Percentiles rank a stretch among this genome's conserved stretches.
These are phyloP conservation scores for Menura novaehollandiae DNA, from an alignment of 2,113 vertebrate species.

Conservation along the genomic window DNA sequence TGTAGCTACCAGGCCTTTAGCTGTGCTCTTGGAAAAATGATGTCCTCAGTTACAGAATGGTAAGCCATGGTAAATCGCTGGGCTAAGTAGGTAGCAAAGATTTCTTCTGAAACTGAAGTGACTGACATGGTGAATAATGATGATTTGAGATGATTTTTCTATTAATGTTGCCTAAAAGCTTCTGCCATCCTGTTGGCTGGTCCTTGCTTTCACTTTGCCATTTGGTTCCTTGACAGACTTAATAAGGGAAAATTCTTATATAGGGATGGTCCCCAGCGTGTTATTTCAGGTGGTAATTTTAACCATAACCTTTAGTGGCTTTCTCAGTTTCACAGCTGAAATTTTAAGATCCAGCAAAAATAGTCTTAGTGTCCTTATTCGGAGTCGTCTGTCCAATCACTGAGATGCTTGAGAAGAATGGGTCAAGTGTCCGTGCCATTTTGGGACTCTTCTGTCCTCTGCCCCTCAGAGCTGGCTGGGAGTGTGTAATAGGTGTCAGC, in stretches of 20 bases:
- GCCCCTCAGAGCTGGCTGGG: neutral
- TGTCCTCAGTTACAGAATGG: neutral
- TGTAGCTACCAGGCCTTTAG: neutral
- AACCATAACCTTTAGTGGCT: neutral
- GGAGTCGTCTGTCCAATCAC: fast-evolving
- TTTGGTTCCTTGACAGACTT: neutral
- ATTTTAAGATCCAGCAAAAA: neutral
- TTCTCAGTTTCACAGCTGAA: neutral
- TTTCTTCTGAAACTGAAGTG: neutral
- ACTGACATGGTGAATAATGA: neutral
- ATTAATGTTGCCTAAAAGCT: neutral
- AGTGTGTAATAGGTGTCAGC: neutral
- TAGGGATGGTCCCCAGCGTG: fast-evolving
- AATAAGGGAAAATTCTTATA: neutral
- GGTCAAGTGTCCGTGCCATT: neutral
- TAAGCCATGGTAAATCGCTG: neutral
- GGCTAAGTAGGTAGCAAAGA: neutral
- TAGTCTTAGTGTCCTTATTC: neutral
- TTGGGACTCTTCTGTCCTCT: neutral
- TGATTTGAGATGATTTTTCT: neutral
- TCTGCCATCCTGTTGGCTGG: neutral
- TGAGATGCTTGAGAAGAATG: neutral
- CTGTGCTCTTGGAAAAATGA: neutral
- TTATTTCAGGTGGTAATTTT: neutral
- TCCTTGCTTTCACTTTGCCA: neutral